Evolutionary conservation across 2,113 vertebrate genomes (phyloP).

Genomic region (Oostethus manadensis): DNA sequence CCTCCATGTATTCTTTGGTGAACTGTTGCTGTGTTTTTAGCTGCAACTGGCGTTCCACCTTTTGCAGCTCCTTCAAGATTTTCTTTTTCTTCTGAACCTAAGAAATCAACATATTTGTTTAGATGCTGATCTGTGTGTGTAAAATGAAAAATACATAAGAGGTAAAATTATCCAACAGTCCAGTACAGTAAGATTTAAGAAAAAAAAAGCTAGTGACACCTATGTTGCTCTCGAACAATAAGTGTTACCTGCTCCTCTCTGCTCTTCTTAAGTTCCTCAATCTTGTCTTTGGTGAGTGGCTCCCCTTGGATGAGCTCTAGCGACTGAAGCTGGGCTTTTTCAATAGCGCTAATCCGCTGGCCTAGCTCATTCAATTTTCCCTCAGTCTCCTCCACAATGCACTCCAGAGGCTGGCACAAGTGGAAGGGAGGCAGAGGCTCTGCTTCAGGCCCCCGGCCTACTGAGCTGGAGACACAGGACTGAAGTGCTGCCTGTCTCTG

Average conservation of each 20-base stretch:
- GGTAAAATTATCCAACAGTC: background rate
- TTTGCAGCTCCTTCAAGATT: constrained; percentile 98
- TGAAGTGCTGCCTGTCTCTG: constrained; percentile 92
- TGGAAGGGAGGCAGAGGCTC: constrained; percentile 94
- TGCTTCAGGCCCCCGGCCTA: constrained; percentile 73
- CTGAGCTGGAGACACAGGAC: constrained; percentile 67
- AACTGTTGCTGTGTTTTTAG: constrained; percentile 99
- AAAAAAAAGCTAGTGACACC: background rate
- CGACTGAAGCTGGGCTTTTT: constrained; percentile 97
- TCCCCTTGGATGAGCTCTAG: constrained; percentile 99
- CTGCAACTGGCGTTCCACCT: constrained; percentile 98
- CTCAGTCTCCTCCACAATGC: constrained; percentile 99
- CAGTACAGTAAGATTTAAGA: background rate
- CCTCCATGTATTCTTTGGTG: constrained; percentile 99
- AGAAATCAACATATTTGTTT: constrained; percentile 18
- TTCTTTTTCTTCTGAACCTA: constrained; percentile 99
- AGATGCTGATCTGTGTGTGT: background rate
- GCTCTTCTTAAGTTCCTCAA: constrained; percentile 99
- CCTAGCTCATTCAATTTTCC: constrained; percentile 98
- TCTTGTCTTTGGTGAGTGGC: constrained; percentile 99
- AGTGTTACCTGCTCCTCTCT: constrained; percentile 86
- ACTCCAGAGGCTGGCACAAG: constrained; percentile 96
- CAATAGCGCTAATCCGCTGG: constrained; percentile 98
- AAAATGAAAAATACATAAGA: background rate
- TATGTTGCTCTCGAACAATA: background rate